Base-by-base conservation (phyloP, 2,113 vertebrate genomes). In the Scophthalmus maximus region DNA sequence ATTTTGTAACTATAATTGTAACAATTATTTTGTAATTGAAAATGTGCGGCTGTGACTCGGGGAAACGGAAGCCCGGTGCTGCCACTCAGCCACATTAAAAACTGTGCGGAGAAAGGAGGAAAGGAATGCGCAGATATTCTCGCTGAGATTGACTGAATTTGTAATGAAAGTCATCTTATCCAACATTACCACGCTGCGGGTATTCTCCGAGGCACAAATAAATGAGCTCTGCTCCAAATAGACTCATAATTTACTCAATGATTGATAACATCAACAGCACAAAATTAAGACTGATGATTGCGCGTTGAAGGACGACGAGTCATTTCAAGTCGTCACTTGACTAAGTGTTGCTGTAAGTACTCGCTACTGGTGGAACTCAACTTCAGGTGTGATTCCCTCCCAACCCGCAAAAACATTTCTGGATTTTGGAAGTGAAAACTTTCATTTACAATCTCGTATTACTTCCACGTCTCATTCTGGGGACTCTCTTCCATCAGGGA, bases 231-330 rank as follows among this genome's bases (percentile, higher is more conserved):
- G 73, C 53, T 73, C 50, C 59, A 63, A 25, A 73, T 72, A 55
- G 59, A 76, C 46, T 50, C 42, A 55, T 60, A 63, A 34, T 65
- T 83, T 15, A 30, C 17, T 53, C 68, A 82, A 84, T 79, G 60
- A 85, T 27, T 79, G 73, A 83, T 73, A 60, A 62, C 46, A 64
- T 52, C 23, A 22, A 71, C 40, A 22, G 46, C 30, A 60, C 27
- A 20, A 71, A 86, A 82, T 86, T 46, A 86, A 83, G 84, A 84
- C 55, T 34, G 23, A 82, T 69, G 49, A 74, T 36, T 36, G 32
- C 40, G 22, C 64, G 72, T 71, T 34, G 51, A 71, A 52, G 32
- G 53, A 68, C 32, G 27, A n/a, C 14, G 42, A 68, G 30, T 30
- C 3, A 70, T 81, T 69, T 59, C 11, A 10, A 57, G 10, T 71